Percentiles rank a stretch among this genome's conserved stretches.
Conservation (phyloP, 37 sponge, comb jelly and placozoan species). For the Beroe forskalii region DNA sequence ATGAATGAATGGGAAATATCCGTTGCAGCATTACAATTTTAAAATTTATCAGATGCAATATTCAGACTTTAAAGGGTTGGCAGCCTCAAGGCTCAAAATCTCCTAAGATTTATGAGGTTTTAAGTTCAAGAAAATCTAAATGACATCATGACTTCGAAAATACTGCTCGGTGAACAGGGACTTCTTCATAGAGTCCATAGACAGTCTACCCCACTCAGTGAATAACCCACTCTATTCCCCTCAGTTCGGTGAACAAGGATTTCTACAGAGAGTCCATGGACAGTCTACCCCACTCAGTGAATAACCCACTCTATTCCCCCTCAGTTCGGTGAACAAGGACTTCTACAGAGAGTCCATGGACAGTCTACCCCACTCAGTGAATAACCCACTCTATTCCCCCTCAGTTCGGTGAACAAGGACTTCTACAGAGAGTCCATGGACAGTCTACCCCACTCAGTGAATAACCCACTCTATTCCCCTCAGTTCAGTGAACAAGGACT, state of each 20-base stretch:
- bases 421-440: slow-evolving; percentile 34
- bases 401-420: slow-evolving; percentile 38
- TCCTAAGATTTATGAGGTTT: no score
- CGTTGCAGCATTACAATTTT: no score
- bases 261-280: slow-evolving; percentile 34
- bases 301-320: no score
- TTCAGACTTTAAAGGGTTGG: no score
- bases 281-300: not conserved
- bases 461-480: no score
- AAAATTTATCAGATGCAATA: no score
- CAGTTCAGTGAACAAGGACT: slow-evolving; percentile 47
- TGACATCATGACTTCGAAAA: no score
- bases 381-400: no score
- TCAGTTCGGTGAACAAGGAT: slow-evolving; percentile 32
- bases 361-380: not conserved
- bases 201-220: not conserved
- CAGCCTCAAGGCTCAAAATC: no score
- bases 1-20: no score
- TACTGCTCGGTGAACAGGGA: slow-evolving; percentile 25
- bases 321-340: slow-evolving; percentile 38
- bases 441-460: not conserved
- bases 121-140: no score
- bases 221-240: no score
- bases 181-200: slow-evolving; percentile 14
- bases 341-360: slow-evolving; percentile 34